phyloP scores from a whole-genome alignment of 2,888 invertebrate genomes.

The Stenolophus ochropezus region DNA sequence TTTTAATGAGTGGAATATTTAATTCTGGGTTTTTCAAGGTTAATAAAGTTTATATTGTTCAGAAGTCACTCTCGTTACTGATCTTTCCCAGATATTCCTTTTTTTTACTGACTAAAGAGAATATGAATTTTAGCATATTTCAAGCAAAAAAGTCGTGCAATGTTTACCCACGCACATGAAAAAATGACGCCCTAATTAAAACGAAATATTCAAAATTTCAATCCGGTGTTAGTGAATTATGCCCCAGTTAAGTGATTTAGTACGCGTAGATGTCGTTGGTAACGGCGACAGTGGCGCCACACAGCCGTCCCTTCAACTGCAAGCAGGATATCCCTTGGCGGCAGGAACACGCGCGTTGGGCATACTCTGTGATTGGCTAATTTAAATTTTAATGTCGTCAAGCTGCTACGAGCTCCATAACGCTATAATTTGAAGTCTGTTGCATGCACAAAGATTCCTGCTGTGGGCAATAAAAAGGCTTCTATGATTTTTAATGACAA shows the following conservation, averaged over 20 bases:
- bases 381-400: constrained; percentile 47
- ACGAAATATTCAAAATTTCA: constrained; percentile 41
- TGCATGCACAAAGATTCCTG: constrained; percentile 25
- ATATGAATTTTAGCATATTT: too few species aligned
- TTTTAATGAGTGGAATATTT: too few species aligned
- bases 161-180: not conserved
- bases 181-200: not conserved
- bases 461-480: not conserved
- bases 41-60: too few species aligned
- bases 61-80: too few species aligned
- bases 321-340: not conserved
- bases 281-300: constrained; percentile 4
- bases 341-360: constrained; percentile 12
- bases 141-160: not conserved
- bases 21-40: too few species aligned
- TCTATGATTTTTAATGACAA: not conserved
- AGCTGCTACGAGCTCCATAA: constrained; percentile 31
- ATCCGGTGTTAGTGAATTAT: constrained; percentile 12
- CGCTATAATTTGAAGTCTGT: constrained; percentile 25
- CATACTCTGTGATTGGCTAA: constrained; percentile 43
- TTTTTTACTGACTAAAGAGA: too few species aligned
- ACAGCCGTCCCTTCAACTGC: not conserved
- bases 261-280: constrained; percentile 3
- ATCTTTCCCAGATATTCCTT: too few species aligned
- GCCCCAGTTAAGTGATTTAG: constrained; percentile 35